Evolutionary conservation across 2,113 vertebrate species (phyloP).

Genomic region (Dryoscopus gambensis): DNA sequence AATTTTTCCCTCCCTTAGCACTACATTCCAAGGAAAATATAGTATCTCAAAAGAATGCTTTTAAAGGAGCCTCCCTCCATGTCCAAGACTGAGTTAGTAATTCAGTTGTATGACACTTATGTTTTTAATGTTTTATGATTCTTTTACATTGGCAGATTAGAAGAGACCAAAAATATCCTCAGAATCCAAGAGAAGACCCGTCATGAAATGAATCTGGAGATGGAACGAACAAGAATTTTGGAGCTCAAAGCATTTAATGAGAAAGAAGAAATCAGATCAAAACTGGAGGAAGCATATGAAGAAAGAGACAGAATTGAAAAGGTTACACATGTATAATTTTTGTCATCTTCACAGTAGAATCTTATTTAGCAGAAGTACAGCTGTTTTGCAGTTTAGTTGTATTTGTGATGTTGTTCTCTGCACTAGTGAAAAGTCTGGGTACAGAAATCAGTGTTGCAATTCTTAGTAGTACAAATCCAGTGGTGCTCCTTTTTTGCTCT

Average conservation of each 20-base stretch:
- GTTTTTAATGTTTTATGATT: not conserved
- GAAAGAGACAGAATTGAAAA: slow-evolving; percentile 69
- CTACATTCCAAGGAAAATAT: not conserved
- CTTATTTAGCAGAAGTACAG: not conserved
- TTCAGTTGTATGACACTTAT: not conserved
- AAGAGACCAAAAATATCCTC: slow-evolving; percentile 54
- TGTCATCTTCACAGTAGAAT: not conserved
- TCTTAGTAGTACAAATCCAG: rapidly evolving
- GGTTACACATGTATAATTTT: slow-evolving; percentile 19
- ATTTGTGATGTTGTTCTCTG: not conserved
- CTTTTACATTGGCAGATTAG: slow-evolving; percentile 57
- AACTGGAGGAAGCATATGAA: slow-evolving; percentile 73
- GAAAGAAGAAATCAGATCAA: slow-evolving; percentile 77
- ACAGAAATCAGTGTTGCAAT: not conserved
- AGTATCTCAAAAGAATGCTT: not conserved
- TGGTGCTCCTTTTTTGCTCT: not conserved
- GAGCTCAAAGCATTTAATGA: slow-evolving; percentile 77
- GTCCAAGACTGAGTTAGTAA: not conserved
- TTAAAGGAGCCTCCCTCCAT: not conserved
- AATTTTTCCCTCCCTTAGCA: not conserved
- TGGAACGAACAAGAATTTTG: slow-evolving; percentile 67
- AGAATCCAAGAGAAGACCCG: slow-evolving; percentile 40
- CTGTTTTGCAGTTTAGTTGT: not conserved
- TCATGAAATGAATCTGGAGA: slow-evolving; percentile 56
- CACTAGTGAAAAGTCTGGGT: not conserved